Base-by-base conservation (phyloP, 1,140 invertebrate genomes). In the Theocolax elegans region DNA sequence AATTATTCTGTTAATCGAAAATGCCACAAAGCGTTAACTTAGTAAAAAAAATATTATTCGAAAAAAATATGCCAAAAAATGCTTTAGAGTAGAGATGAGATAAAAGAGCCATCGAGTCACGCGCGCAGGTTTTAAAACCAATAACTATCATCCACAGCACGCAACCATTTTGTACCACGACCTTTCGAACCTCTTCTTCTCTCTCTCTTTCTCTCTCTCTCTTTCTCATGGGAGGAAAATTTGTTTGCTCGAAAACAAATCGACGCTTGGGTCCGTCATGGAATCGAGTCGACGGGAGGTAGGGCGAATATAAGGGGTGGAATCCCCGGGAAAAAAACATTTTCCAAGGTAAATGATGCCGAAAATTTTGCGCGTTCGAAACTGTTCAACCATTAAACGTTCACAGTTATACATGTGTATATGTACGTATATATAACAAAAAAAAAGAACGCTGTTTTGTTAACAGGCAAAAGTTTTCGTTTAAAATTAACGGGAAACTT, bases 181-280 rank as follows among this genome's bases (percentile, higher is more conserved):
- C 56, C 53, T 68, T 68, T 60, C 56, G 31, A 35, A 1, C n/a
- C 23, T 54, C 51, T 8, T 54, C 17, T 17, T 1, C 23, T 27
- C 6, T 21, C 42, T 46, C 19, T 19, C 38, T 6, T 40, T 2
- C 27, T 21, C 27, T 10, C 35, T 12, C 12, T 12, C n/a, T n/a
- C 35, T 12, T 12, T 12, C 35, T 38, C 35, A 6, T 12, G 17
- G 21, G 35, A 60, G 27, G 63, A 40, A 58, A 67, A 66, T 67
- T 67, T 48, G 53, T 58, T 58, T 58, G 65, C 27, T n/a, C 40
- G 53, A 67, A 67, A 67, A 67, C 65, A 67, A 67, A 67, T 67
- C 53, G 58, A 51, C 51, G 27, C 25, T 35, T 13, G 3, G 31
- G 48, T 17, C 31, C 62, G 62, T 64, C 48, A 53, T 63, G 31